These are phyloP conservation scores for Zoanthus solanderi DNA, from an alignment of 92 coral and sea anemone species.

Conservation along the genomic window DNA sequence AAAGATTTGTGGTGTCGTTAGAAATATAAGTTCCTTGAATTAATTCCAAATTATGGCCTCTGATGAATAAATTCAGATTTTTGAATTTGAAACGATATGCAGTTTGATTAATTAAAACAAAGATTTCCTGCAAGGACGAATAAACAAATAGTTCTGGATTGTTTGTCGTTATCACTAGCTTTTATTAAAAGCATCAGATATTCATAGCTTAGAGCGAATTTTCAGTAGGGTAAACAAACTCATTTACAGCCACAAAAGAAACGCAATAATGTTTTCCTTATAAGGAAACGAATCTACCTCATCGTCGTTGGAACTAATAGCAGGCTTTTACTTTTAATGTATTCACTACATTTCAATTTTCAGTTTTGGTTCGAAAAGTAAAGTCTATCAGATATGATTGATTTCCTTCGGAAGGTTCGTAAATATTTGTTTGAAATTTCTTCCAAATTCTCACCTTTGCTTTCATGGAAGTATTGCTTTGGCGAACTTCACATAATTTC, in stretches of 20 bases:
- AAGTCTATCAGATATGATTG: not conserved
- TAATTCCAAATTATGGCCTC: not conserved
- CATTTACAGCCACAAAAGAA: not conserved
- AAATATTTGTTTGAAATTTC: not conserved
- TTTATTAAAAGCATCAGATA: not conserved
- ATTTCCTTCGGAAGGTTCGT: not conserved
- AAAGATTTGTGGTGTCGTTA: not conserved
- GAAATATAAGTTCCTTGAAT: not conserved
- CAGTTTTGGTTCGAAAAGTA: not conserved
- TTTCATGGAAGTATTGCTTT: not conserved
- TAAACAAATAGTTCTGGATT: not conserved
- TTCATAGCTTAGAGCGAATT: slow-evolving; percentile 8
- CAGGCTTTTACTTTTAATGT: not conserved
- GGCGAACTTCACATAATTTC: not conserved
- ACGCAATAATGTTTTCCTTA: not conserved
- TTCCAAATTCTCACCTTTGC: not conserved
- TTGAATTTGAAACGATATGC: not conserved
- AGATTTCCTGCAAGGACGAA: not conserved
- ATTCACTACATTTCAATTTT: not conserved
- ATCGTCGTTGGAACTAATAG: not conserved
- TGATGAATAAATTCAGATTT: not conserved
- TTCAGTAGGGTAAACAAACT: slow-evolving; percentile 4
- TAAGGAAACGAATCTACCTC: slow-evolving; percentile 6
- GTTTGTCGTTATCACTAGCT: not conserved
- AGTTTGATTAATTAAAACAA: not conserved